Percentiles rank a stretch among this genome's conserved stretches.
These are phyloP conservation scores for Etheostoma cragini DNA, from an alignment of 2,113 vertebrate species.

Conservation along the genomic window DNA sequence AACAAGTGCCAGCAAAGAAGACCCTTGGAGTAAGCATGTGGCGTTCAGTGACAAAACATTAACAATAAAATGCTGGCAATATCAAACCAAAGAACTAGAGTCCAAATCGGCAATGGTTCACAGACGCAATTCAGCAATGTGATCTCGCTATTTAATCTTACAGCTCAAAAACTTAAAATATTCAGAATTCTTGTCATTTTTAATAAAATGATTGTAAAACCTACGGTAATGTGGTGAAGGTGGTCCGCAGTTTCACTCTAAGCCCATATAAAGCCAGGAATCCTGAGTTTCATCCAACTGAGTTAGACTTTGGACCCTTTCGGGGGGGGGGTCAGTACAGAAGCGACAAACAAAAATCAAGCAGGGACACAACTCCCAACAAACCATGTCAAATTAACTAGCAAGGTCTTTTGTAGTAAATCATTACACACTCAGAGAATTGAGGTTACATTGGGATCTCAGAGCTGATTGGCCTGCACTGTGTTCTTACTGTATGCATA, in stretches of 20 bases:
- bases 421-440: constrained; percentile 77
- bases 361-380: constrained; percentile 34
- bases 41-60: constrained; percentile 42
- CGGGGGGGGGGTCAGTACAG: constrained; percentile 46
- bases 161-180: constrained; percentile 66
- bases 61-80: constrained; percentile 42
- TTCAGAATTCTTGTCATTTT: constrained; percentile 58
- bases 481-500: constrained; percentile 7
- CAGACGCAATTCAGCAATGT: constrained; percentile 27
- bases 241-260: constrained; percentile 11
- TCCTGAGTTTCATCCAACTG: constrained; percentile 23
- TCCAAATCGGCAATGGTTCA: constrained; percentile 28
- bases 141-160: constrained; percentile 44
- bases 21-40: constrained; percentile 23
- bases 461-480: constrained; percentile 31
- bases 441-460: constrained; percentile 51
- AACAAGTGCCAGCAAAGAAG: neutral
- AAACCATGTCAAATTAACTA: constrained; percentile 56
- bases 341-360: constrained; percentile 39
- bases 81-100: constrained; percentile 32
- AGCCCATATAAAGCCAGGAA: neutral
- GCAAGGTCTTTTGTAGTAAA: constrained; percentile 79
- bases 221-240: neutral
- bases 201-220: constrained; percentile 52
- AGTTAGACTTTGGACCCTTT: constrained; percentile 73